A percentile compares a stretch with the other conserved stretches of the same genome.
Evolutionary conservation across 2,113 vertebrate genomes (phyloP).

Genomic region (Chloroceryle aenea): DNA sequence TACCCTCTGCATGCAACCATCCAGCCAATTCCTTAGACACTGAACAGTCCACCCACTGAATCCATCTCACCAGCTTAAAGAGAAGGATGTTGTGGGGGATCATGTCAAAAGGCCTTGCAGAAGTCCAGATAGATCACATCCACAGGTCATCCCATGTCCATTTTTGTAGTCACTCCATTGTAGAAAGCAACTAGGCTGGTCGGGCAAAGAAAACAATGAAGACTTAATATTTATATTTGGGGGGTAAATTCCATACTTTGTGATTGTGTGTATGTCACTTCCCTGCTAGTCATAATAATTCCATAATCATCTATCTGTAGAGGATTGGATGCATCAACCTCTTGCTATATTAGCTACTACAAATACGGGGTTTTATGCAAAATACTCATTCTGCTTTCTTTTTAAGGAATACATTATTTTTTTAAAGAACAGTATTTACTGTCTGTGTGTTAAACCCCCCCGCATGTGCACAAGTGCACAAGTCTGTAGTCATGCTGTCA

Average conservation of each 20-base stretch:
- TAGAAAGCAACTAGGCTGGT: no score
- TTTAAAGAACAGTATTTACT: not conserved
- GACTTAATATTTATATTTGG: not conserved
- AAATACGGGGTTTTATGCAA: not conserved
- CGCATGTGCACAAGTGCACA: rapidly evolving
- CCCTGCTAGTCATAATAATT: not conserved
- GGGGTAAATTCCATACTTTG: not conserved
- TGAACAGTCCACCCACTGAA: no score
- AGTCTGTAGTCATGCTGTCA: not conserved
- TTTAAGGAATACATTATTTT: constrained; percentile 6
- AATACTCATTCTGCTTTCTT: not conserved
- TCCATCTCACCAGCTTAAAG: no score
- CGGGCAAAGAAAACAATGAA: not conserved
- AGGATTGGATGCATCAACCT: not conserved
- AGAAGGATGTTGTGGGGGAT: no score
- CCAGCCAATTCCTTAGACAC: no score
- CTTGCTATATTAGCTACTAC: not conserved
- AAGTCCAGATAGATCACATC: no score
- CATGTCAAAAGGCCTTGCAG: no score
- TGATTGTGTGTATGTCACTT: not conserved
- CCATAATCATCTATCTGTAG: rapidly evolving
- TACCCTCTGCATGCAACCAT: no score
- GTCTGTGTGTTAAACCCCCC: not conserved
- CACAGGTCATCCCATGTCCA: no score
- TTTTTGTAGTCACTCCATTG: no score